These are phyloP conservation scores for Chascanopsetta lugubris DNA, from an alignment of 2,113 vertebrate genomes.

Conservation along the genomic window DNA sequence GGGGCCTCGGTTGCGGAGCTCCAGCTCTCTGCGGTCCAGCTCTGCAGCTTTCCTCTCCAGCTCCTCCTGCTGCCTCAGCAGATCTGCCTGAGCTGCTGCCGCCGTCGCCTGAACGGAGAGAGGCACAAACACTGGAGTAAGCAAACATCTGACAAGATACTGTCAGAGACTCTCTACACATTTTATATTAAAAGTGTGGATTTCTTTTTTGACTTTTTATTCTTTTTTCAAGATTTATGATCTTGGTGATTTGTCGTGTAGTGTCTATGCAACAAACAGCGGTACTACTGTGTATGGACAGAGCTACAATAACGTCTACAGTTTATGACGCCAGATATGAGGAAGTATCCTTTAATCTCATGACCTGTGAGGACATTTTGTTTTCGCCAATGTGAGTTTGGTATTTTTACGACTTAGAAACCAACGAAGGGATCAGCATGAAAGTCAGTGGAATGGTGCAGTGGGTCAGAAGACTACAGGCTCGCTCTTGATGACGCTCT, in stretches of 20 bases:
- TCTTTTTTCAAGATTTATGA: no score
- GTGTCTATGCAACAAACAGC: no score
- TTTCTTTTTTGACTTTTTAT: no score
- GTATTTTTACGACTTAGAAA: no score
- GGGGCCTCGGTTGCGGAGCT: constrained; percentile 81
- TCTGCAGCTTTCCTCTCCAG: constrained; percentile 94
- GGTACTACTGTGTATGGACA: not conserved
- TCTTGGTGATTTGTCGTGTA: no score
- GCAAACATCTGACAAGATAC: constrained; percentile 7
- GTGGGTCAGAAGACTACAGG: no score
- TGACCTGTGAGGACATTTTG: not conserved
- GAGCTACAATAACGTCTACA: not conserved
- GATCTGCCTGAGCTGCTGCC: constrained; percentile 88
- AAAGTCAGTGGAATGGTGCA: no score
- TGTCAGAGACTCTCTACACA: no score
- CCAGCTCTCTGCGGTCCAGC: constrained; percentile 93
- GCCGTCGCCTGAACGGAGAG: constrained; percentile 81
- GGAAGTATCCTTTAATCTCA: not conserved
- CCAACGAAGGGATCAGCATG: no score
- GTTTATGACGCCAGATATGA: not conserved
- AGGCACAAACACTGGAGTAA: constrained; percentile 17
- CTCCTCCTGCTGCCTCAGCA: constrained; percentile 95
- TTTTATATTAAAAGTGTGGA: no score
- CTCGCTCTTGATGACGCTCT: not conserved
- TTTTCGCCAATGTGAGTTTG: no score